These are phyloP conservation scores for Phoeniculus purpureus DNA, from an alignment of 2,797 vertebrate species.

Conservation along the genomic window DNA sequence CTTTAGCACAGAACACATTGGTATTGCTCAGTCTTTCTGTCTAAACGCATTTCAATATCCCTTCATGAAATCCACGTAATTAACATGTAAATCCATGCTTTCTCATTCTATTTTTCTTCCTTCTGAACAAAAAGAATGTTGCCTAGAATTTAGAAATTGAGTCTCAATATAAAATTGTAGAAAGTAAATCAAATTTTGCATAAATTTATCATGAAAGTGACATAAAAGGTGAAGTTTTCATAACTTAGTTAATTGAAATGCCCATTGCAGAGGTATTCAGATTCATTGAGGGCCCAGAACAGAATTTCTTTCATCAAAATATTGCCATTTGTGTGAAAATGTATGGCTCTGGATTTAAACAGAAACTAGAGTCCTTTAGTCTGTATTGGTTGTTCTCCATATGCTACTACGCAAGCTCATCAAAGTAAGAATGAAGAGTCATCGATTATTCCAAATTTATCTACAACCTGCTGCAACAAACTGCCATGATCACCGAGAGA, in stretches of 20 bases:
- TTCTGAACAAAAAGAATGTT: background rate
- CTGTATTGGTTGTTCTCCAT: background rate
- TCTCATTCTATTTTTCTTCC: background rate
- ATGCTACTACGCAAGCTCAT: background rate
- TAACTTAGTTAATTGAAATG: background rate
- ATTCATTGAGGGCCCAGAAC: background rate
- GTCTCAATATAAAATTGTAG: background rate
- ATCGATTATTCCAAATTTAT: conserved; percentile 10
- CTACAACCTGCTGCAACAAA: background rate
- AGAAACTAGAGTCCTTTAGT: background rate
- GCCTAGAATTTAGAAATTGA: background rate
- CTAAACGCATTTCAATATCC: conserved; percentile 26
- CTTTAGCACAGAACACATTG: background rate
- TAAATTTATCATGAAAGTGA: too few relatives aligned
- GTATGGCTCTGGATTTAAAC: background rate
- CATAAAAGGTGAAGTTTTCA: background rate
- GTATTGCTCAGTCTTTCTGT: conserved; percentile 19
- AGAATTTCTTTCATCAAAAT: background rate
- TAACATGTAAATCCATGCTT: background rate
- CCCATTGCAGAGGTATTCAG: background rate
- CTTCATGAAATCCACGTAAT: conserved; percentile 34
- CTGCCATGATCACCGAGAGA: background rate
- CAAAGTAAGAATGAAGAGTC: background rate
- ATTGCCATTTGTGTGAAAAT: background rate
- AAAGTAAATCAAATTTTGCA: background rate